These are phyloP conservation scores for Amblyteles armatorius DNA, from an alignment of 2,888 invertebrate species.

Conservation along the genomic window DNA sequence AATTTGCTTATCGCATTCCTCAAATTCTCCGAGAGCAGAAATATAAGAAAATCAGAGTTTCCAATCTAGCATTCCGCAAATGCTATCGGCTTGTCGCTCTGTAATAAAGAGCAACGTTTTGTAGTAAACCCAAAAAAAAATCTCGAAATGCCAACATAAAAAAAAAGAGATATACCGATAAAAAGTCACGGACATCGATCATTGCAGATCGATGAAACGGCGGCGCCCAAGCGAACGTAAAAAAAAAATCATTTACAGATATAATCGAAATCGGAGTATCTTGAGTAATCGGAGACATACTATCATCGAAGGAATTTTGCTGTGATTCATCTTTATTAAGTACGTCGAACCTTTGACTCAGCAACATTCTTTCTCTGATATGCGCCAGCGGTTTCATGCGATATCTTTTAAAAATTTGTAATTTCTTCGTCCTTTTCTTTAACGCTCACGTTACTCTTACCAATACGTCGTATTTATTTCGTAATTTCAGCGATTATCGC, in stretches of 20 bases:
- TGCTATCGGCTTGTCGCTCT: slow-evolving; percentile 13
- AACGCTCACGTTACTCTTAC: neutral
- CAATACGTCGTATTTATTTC: neutral
- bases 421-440: neutral
- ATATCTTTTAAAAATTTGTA: neutral
- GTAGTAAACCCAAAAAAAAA: neutral
- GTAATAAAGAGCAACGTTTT: neutral
- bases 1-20: neutral
- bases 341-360: slow-evolving; percentile 42
- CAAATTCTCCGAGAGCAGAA: neutral
- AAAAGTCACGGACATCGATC: slow-evolving; percentile 5
- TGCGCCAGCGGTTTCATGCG: slow-evolving; percentile 5
- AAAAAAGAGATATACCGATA: neutral
- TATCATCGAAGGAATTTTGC: slow-evolving; percentile 28
- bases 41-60: neutral
- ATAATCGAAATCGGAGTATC: slow-evolving; percentile 28
- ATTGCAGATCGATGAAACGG: slow-evolving; percentile 11
- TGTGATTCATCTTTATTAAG: slow-evolving; percentile 15
- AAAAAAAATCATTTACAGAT: neutral
- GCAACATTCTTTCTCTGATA: slow-evolving; percentile 14
- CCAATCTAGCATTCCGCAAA: slow-evolving; percentile 15
- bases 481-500: neutral
- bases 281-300: slow-evolving; percentile 30
- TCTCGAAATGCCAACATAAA: slow-evolving; percentile 2
- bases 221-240: neutral